phyloP scores from a whole-genome alignment of 1,140 invertebrate species.

The Drosophila pachea region DNA sequence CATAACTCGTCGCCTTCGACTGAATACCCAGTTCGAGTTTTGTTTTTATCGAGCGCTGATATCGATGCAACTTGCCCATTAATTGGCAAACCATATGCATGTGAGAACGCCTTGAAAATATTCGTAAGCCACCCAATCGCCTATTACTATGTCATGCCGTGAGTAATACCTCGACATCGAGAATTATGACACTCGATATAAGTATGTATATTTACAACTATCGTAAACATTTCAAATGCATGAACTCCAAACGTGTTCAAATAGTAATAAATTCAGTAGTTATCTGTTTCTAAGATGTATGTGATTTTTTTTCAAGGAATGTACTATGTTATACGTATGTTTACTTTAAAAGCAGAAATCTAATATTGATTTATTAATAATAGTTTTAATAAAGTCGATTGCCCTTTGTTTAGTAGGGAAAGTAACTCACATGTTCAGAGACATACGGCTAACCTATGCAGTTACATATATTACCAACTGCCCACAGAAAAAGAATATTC shows the following conservation, averaged over 20 bases:
- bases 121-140: not conserved
- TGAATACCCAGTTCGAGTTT: constrained; percentile 21
- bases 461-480: constrained; percentile 8
- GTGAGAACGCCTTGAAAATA: constrained; percentile 63
- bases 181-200: constrained; percentile 70
- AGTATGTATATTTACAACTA: constrained; percentile 16
- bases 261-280: constrained; percentile 38
- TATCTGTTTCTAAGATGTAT: constrained; percentile 36
- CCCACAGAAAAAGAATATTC: too few species aligned
- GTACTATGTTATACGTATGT: too few species aligned
- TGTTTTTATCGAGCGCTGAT: constrained; percentile 67
- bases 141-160: constrained; percentile 6
- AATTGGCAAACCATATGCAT: constrained; percentile 65
- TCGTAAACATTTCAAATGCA: constrained; percentile 34
- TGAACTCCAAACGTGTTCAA: constrained; percentile 36
- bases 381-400: too few species aligned
- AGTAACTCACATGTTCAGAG: not conserved
- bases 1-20: constrained; percentile 68
- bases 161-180: constrained; percentile 58
- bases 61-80: constrained; percentile 70
- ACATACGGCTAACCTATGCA: too few species aligned
- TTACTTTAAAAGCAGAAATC: too few species aligned
- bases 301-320: constrained; percentile 14
- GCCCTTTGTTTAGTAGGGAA: not conserved
- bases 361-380: too few species aligned